These are phyloP conservation scores for Perccottus glenii DNA, from an alignment of 2,113 vertebrate genomes.

Conservation along the genomic window DNA sequence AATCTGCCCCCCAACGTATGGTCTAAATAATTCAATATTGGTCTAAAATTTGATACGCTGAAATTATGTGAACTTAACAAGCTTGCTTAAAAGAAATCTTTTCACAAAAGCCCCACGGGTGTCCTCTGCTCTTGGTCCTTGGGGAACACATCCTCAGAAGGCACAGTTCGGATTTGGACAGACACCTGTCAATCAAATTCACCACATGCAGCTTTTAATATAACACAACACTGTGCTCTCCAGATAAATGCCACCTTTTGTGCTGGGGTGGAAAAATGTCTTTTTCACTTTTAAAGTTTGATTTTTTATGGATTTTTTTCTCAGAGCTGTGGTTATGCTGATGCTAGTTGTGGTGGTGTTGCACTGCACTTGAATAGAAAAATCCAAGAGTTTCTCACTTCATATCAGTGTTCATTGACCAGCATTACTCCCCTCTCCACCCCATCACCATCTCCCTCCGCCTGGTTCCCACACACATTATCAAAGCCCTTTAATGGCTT, in stretches of 20 bases:
- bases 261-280: no score
- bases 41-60: no score
- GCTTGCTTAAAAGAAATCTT: no score
- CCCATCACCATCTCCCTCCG: constrained; percentile 72
- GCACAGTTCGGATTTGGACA: no score
- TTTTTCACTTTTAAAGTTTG: constrained; percentile 44
- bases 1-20: no score
- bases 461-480: constrained; percentile 86
- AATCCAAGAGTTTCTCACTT: neutral
- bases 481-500: constrained; percentile 86
- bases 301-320: constrained; percentile 39
- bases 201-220: no score
- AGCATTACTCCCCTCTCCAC: constrained; percentile 63
- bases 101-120: constrained; percentile 48
- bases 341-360: neutral
- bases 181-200: no score
- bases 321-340: constrained; percentile 1
- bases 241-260: no score
- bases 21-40: no score
- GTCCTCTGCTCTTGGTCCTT: constrained; percentile 57
- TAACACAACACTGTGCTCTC: no score
- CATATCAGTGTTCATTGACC: constrained; percentile 60
- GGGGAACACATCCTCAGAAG: constrained; percentile 17
- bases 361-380: neutral
- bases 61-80: no score